Percentiles rank a stretch among this genome's conserved stretches.
Conservation (phyloP, 2,797 vertebrate genomes). For the Trichosurus vulpecula region DNA sequence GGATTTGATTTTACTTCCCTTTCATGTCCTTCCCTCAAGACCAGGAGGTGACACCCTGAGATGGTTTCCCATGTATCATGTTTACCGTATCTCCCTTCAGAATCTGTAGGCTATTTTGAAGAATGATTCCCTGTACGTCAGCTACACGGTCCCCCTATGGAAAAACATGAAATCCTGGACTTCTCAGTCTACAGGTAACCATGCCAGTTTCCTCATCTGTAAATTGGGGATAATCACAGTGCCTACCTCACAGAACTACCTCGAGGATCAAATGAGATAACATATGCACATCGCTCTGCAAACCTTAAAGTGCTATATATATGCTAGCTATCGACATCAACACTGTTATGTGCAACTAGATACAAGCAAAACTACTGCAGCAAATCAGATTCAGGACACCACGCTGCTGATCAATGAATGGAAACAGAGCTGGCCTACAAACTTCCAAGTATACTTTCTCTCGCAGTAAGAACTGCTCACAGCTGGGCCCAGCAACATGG, state of each 20-base stretch:
- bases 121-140: constrained; percentile 10
- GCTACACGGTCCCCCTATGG: neutral
- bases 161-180: neutral
- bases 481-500: neutral
- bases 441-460: accelerated
- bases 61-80: neutral
- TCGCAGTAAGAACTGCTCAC: neutral
- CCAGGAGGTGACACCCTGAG: neutral
- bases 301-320: neutral
- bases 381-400: neutral
- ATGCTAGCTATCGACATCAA: neutral
- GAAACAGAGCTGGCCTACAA: accelerated
- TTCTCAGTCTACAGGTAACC: neutral
- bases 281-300: neutral
- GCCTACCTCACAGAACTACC: neutral
- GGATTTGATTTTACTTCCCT: neutral
- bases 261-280: neutral
- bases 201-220: neutral
- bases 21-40: neutral
- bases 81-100: constrained; percentile 6
- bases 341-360: neutral
- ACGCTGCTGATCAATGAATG: neutral
- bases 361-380: neutral
- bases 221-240: neutral
- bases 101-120: neutral